Conservation (phyloP, 1,140 invertebrate genomes). For the Leptoteleia sp. region DNA sequence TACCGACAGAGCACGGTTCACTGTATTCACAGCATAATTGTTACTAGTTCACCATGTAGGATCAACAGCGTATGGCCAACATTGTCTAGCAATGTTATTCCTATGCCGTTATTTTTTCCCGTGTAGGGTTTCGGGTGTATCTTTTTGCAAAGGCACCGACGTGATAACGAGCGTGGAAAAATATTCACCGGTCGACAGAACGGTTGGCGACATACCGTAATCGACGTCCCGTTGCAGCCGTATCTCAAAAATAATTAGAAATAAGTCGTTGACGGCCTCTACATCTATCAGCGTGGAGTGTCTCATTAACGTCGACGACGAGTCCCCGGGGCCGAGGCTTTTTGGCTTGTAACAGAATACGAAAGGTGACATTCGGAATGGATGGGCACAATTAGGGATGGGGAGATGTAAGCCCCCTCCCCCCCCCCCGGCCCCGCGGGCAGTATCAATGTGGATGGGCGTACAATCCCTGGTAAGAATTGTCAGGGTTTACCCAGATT, state of each 20-base stretch:
- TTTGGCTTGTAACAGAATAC: conserved; percentile 60
- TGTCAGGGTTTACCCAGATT: too few relatives aligned
- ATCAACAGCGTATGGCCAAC: too few relatives aligned
- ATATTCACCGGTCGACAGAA: conserved; percentile 42
- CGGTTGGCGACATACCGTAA: conserved; percentile 22
- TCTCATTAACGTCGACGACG: conserved; percentile 61
- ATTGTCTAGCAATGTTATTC: too few relatives aligned
- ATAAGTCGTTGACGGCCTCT: conserved; percentile 45
- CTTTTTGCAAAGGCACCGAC: conserved; percentile 3
- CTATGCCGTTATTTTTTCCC: too few relatives aligned
- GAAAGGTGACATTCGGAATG: conserved; percentile 48
- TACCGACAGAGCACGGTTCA: too few relatives aligned
- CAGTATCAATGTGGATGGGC: too few relatives aligned
- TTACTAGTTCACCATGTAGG: too few relatives aligned
- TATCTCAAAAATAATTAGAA: conserved; percentile 66
- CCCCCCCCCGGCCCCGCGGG: too few relatives aligned
- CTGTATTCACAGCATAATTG: too few relatives aligned
- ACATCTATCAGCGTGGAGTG: conserved; percentile 58
- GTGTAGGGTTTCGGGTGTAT: not conserved
- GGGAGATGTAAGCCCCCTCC: too few relatives aligned
- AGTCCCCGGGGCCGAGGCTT: conserved; percentile 32
- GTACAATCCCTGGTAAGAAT: too few relatives aligned
- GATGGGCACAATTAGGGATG: conserved; percentile 58
- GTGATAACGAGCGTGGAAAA: conserved; percentile 33
- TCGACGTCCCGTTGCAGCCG: conserved; percentile 49